phyloP scores from a whole-genome alignment of 2,888 invertebrate genomes.

The Drosophila nr. perissopoda region DNA sequence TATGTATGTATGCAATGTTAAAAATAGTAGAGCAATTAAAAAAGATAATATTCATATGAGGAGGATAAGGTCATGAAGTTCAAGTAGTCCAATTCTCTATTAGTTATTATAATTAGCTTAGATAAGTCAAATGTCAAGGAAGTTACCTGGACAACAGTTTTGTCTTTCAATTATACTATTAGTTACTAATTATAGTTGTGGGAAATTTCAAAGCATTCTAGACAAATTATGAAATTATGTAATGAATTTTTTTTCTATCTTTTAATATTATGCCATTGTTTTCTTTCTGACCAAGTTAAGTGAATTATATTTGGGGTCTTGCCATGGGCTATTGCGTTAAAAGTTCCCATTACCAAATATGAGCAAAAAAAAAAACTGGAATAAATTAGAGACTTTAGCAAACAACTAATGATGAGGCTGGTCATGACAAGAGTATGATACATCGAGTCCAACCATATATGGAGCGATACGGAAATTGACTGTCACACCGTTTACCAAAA shows the following conservation, averaged over 20 bases:
- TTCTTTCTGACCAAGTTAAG: background rate
- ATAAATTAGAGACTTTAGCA: slow-evolving; percentile 53
- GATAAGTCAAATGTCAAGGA: slow-evolving; percentile 20
- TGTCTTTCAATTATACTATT: background rate
- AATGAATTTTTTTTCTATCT: background rate
- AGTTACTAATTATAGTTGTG: background rate
- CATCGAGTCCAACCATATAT: slow-evolving; percentile 39
- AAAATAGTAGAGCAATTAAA: background rate
- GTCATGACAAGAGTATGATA: slow-evolving; percentile 24
- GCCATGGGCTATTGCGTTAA: slow-evolving; percentile 16
- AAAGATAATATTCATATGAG: background rate
- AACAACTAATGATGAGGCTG: slow-evolving; percentile 8
- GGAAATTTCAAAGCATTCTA: background rate
- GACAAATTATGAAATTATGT: background rate
- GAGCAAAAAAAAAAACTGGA: slow-evolving; percentile 27
- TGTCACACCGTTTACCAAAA: slow-evolving; percentile 28
- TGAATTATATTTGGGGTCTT: background rate
- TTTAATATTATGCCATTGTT: background rate
- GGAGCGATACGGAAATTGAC: slow-evolving; percentile 61
- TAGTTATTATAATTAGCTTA: background rate
- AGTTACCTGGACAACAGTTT: background rate
- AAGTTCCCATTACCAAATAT: slow-evolving; percentile 47
- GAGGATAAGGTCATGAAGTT: background rate
- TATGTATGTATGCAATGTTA: background rate
- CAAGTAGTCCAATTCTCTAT: background rate